Percentiles rank a stretch among this genome's conserved stretches.
Evolutionary conservation across 2,888 invertebrate species (phyloP).

Genomic region (Serrognathus titanus): DNA sequence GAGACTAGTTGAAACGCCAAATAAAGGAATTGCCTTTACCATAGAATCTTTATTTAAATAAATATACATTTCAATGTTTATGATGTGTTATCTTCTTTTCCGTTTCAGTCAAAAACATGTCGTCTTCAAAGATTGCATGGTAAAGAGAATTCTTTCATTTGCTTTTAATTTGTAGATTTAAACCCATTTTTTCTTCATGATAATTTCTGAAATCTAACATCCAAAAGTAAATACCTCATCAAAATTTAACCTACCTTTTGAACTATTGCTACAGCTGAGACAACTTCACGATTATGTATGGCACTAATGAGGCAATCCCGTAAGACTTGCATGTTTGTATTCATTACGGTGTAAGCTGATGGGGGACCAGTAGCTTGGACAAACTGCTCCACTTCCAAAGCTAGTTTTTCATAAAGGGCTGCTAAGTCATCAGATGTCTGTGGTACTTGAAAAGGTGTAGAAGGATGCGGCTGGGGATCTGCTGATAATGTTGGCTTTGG

Average conservation of each 20-base stretch:
- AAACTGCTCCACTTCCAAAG: conserved; percentile 76
- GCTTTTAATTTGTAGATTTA: too few relatives aligned
- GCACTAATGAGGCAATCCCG: conserved; percentile 77
- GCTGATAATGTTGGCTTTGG: conserved; percentile 60
- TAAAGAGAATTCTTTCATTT: too few relatives aligned
- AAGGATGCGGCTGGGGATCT: conserved; percentile 43
- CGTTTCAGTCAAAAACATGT: too few relatives aligned
- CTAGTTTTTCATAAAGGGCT: conserved; percentile 71
- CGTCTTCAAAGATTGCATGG: too few relatives aligned
- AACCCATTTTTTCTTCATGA: too few relatives aligned
- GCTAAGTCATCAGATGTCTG: conserved; percentile 70
- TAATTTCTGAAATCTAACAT: too few relatives aligned
- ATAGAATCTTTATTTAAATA: too few relatives aligned
- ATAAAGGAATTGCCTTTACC: neutral
- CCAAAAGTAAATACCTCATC: too few relatives aligned
- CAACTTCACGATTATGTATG: conserved; percentile 71
- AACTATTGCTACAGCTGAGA: conserved; percentile 72
- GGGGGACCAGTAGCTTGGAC: conserved; percentile 59
- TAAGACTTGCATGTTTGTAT: conserved; percentile 71
- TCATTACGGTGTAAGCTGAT: conserved; percentile 59
- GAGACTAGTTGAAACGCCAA: neutral
- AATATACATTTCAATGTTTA: too few relatives aligned
- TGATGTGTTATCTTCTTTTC: too few relatives aligned
- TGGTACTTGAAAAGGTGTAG: conserved; percentile 37
- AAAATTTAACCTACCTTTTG: conserved; percentile 62